Evolutionary conservation across 2,797 vertebrate genomes (phyloP), one percentile per base, ranked within the genome.

Genomic region (Tiaroga cobitis): DNA sequence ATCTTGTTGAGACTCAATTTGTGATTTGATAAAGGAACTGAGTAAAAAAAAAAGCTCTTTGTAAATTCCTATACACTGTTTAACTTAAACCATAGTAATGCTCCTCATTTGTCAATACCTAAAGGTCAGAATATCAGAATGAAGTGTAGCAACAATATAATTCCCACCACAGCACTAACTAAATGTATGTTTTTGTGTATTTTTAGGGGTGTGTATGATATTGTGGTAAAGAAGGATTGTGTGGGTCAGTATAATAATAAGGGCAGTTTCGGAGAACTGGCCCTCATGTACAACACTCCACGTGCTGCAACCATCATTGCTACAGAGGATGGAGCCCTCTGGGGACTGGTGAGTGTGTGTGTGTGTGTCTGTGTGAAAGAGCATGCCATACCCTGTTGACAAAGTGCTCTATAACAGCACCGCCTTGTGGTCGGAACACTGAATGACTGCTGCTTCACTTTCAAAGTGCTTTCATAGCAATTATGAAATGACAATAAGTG

Each of bases 281-380:
- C 98, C 6, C 94, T 99, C 93, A 99, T 99, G 98, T 99, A 99
- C 94, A 99, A 99, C 93, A 99, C 98, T 87, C 97, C 98, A 21
- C 96, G 98, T 79, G 98, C 98, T 81, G 98, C 98, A 75, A 99
- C 98, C 90, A 99, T 99, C 88, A 46, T 97, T 54, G 97, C 98
- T 91, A 98, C 95, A 87, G 94, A 96, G 86, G 96, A 97, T 87
- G 98, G 98, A 86, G 90, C 97, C 41, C 96, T 99, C 34, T 99
- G 98, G 98, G 98, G 96, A 92, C 92, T 99, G 97, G 98, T 99
- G 93, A 98, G 98, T 87, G 76, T 54, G 98, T 99, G 93, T 98
- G 98, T 87, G 76, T 54, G n/a, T n/a, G n/a, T n/a, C n/a, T n/a
- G n/a, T n/a, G 21, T 72, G 13, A 16, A 7, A 68, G 67, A 54